These are phyloP conservation scores for Patella vulgata DNA, from an alignment of 1,140 invertebrate species.

Conservation along the genomic window DNA sequence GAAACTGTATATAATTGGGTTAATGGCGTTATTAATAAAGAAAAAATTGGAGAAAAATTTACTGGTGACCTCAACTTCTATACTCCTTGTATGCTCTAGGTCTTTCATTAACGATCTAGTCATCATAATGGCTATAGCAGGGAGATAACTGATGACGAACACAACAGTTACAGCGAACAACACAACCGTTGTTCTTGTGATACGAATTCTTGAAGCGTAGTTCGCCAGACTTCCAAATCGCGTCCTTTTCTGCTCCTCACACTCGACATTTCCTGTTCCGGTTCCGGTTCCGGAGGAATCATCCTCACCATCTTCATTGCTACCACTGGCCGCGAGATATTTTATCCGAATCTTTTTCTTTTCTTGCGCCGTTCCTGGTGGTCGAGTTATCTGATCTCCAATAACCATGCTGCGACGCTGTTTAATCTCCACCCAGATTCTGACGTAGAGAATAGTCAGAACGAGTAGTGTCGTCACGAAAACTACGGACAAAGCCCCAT, in stretches of 20 bases:
- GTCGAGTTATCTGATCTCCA: constrained; percentile 31
- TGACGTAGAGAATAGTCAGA: constrained; percentile 40
- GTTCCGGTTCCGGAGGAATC: no score
- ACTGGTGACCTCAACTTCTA: constrained; percentile 28
- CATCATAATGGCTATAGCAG: constrained; percentile 44
- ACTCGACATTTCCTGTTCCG: no score
- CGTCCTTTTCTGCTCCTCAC: no score
- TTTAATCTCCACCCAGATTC: constrained; percentile 48
- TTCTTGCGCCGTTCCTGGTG: not conserved
- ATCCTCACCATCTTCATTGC: constrained; percentile 38
- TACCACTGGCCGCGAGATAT: constrained; percentile 35
- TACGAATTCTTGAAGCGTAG: constrained; percentile 32
- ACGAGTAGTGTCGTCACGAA: constrained; percentile 37
- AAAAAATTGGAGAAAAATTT: constrained; percentile 57
- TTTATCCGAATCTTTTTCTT: constrained; percentile 5
- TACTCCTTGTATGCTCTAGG: constrained; percentile 28
- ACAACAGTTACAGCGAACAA: constrained; percentile 50
- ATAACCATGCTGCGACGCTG: constrained; percentile 34
- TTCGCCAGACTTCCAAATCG: constrained; percentile 22
- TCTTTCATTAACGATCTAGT: constrained; percentile 34
- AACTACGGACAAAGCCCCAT: constrained; percentile 26
- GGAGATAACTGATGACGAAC: constrained; percentile 51
- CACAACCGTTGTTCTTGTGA: constrained; percentile 47
- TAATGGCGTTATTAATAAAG: constrained; percentile 60
- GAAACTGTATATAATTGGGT: constrained; percentile 62